A percentile compares a stretch with the other conserved stretches of the same genome.
Conservation (phyloP, 2,888 invertebrate genomes). For the Heliconius charithonia region DNA sequence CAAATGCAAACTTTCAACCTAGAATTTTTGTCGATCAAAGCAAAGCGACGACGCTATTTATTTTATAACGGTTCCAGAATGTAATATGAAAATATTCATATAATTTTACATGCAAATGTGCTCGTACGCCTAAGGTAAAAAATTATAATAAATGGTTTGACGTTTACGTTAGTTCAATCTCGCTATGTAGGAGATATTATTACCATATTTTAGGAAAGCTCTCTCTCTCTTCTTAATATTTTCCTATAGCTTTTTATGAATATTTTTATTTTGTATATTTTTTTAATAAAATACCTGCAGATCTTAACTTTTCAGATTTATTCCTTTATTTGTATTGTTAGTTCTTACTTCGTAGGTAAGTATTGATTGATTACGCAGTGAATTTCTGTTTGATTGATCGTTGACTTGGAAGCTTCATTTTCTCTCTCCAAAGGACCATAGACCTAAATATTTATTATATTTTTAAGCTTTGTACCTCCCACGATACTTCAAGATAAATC, state of each 20-base stretch:
- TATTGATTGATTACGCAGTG: too few relatives aligned
- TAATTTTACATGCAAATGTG: conserved; percentile 17
- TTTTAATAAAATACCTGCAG: too few relatives aligned
- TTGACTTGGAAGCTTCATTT: too few relatives aligned
- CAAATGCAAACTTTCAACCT: conserved; percentile 9
- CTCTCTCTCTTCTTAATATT: conserved; percentile 3
- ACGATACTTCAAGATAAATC: too few relatives aligned
- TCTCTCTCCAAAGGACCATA: too few relatives aligned
- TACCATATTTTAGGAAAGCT: neutral
- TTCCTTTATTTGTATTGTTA: too few relatives aligned
- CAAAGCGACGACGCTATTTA: conserved; percentile 19
- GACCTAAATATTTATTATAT: too few relatives aligned
- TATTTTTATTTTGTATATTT: neutral
- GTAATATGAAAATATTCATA: conserved; percentile 15
- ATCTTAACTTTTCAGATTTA: too few relatives aligned
- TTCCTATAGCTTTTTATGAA: neutral
- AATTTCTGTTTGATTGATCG: too few relatives aligned
- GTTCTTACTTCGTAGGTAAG: too few relatives aligned
- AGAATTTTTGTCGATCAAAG: neutral
- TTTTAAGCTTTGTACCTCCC: too few relatives aligned
- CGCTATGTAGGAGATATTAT: conserved; percentile 1
- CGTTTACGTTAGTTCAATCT: conserved; percentile 11
- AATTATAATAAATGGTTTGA: conserved; percentile 12
- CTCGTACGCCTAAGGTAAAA: conserved; percentile 12
- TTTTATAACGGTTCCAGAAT: neutral